A percentile compares a stretch with the other conserved stretches of the same genome.
phyloP scores from a whole-genome alignment of 2,888 invertebrate genomes.

The Cancer borealis region DNA sequence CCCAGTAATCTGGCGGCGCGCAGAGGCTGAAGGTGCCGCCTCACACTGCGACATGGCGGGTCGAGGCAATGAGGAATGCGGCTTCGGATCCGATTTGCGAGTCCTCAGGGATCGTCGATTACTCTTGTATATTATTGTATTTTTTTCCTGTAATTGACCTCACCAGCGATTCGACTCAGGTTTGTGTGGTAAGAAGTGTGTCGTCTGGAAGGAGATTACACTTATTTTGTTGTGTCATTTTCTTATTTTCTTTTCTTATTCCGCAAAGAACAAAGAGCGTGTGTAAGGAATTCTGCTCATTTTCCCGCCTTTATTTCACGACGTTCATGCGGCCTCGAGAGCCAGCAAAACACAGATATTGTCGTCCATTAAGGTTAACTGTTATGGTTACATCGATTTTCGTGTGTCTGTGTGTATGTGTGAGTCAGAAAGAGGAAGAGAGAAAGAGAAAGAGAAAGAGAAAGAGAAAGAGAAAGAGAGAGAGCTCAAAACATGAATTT shows the following conservation, averaged over 20 bases:
- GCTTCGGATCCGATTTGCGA: neutral
- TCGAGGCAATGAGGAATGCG: neutral
- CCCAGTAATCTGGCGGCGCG: slow-evolving; percentile 9
- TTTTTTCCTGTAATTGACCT: neutral
- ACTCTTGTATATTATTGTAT: neutral
- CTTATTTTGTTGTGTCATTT: neutral
- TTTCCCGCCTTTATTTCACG: neutral
- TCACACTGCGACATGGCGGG: neutral
- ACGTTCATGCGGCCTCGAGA: neutral
- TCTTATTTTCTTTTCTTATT: neutral
- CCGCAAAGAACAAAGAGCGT: neutral
- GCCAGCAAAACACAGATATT: slow-evolving; percentile 37
- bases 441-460: slow-evolving; percentile 20
- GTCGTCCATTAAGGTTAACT: slow-evolving; percentile 23
- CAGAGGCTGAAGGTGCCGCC: neutral
- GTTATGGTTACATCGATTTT: neutral
- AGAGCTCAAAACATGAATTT: neutral
- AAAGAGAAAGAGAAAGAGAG: slow-evolving; percentile 20
- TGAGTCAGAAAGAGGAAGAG: neutral
- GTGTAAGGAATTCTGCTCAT: neutral
- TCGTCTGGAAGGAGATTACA: neutral
- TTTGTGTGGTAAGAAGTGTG: neutral
- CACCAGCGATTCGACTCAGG: neutral
- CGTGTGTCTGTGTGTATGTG: slow-evolving; percentile 17
- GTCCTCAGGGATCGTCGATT: neutral